Base-by-base conservation (phyloP, 2,888 invertebrate species). In the Harpalus rufipes region DNA sequence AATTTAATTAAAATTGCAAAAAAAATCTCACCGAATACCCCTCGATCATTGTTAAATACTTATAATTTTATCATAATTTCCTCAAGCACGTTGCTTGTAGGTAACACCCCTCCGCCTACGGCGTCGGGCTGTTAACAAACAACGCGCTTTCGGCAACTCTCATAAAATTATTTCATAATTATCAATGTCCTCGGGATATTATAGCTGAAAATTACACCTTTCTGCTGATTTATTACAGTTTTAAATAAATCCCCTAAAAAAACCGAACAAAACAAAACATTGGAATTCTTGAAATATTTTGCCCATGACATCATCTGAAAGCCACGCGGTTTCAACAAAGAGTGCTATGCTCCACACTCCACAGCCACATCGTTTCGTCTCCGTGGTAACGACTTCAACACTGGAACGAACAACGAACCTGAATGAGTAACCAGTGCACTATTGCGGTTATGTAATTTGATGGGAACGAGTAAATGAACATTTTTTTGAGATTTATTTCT, bases 391-490 rank as follows among this genome's bases (percentile, higher is more conserved):
- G 41, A 81, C 18, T 80, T 16, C 61, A 32, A n/a, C 65, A 56
- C 81, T 68, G 63, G 65, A 81, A 65, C 65, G 65, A 18, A 44
- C 81, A 39, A 39, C 81, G 63, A 65, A 63, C 56, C 63, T 65
- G 32, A 12, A 51, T 65, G 65, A 68, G 65, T 68, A 32, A 65
- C 61, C 79, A n/a, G 51, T 18, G 81, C 56, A 25, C 21, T 12
- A 12, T 68, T 44, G 32, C 72, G 39, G 18, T 74, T 74, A 74
- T 74, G 72, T 74, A 74, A 74, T 74, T 1, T 1, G 68, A 32
- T 68, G 68, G 7, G 68, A 63, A 63, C 21, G 21, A 63, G 63
- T 21, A 63, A 63, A 63, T 63, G 8, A 8, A 10, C 8, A 51
- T 12, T 51, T 51, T 51, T 51, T 51, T 51, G 10, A 12, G 44